Base-by-base conservation (phyloP, 2,797 vertebrate species). In the Lophotriccus pileatus region DNA sequence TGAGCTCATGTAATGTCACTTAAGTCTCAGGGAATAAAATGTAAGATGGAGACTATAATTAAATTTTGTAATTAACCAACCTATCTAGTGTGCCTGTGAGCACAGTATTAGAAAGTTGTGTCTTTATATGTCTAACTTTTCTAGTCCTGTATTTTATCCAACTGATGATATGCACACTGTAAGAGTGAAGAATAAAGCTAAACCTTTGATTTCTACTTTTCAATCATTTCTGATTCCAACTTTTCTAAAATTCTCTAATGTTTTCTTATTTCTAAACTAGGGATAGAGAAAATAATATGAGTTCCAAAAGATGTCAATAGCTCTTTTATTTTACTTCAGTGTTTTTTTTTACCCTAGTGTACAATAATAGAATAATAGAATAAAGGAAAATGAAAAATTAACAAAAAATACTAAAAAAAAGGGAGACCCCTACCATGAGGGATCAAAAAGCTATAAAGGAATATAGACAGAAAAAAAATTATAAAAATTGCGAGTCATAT, bases 21-120 rank as follows among this genome's bases (percentile, higher is more conserved):
- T 95, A 96, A 73, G 81, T 87, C 69, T 84, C 83, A 84, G 78
- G 59, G 52, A 93, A 79, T 93, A 94, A 95, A 97, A 91, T 74
- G 74, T 84, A 96, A 94, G 84, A 95, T 93, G 52, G 83, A 93
- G 94, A 63, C 75, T 74, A 46, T 90, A 96, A 95, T 95, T 96
- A 95, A 87, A 76, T 94, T 91, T 74, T 56, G 7, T 74, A 92
- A 95, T 96, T 97, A 95, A 66, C 34, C 77, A 67, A 50, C 55
- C 18, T 94, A 70, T 89, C 68, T 90, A 37, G 32, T 87, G 13
- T 73, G 7, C 37, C n/a, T 87, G 32, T 52, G 14, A 60, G 47
- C 25, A 62, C 50, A 69, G 68, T 75, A 93, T 81, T 86, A 83
- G 32, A 91, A 93, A 77, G 7, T 6, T 43, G 30, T 88, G 11